Percentiles rank a stretch among this genome's conserved stretches.
Evolutionary conservation across 2,797 vertebrate species (phyloP).

Genomic region (Silurus lanzhouensis): DNA sequence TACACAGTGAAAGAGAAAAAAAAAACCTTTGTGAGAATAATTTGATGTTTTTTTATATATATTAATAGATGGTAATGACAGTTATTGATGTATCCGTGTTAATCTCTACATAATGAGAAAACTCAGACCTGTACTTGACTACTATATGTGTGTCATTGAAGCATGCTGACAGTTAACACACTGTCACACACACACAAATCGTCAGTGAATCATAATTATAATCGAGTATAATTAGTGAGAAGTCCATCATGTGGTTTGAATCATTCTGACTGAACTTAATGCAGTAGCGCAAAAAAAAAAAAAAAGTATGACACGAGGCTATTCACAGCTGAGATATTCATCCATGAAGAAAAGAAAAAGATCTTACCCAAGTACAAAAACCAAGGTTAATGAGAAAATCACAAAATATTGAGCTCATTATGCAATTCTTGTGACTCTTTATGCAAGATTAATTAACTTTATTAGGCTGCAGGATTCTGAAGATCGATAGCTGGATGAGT

Average conservation of each 20-base stretch:
- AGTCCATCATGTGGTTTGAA: neutral
- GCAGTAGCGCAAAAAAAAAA: neutral
- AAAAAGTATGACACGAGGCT: neutral
- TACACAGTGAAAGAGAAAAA: constrained; percentile 13
- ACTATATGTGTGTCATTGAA: too few relatives aligned
- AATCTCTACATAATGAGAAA: neutral
- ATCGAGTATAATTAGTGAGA: neutral
- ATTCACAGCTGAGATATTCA: neutral
- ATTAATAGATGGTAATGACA: neutral
- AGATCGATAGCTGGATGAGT: constrained; percentile 29
- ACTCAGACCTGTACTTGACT: neutral
- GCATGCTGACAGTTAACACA: neutral
- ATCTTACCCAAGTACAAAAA: neutral
- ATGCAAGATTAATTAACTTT: constrained; percentile 31
- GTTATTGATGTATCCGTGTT: neutral
- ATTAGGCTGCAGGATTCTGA: constrained; percentile 19
- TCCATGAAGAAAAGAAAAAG: neutral
- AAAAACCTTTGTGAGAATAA: neutral
- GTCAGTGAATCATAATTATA: neutral
- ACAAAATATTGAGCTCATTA: constrained; percentile 21
- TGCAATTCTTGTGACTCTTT: constrained; percentile 24
- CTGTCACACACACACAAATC: neutral
- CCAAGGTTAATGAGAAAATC: constrained; percentile 11
- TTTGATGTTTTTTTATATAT: neutral
- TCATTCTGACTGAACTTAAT: neutral